phyloP scores from a whole-genome alignment of 2,113 vertebrate species.

The Fulmarus glacialis region DNA sequence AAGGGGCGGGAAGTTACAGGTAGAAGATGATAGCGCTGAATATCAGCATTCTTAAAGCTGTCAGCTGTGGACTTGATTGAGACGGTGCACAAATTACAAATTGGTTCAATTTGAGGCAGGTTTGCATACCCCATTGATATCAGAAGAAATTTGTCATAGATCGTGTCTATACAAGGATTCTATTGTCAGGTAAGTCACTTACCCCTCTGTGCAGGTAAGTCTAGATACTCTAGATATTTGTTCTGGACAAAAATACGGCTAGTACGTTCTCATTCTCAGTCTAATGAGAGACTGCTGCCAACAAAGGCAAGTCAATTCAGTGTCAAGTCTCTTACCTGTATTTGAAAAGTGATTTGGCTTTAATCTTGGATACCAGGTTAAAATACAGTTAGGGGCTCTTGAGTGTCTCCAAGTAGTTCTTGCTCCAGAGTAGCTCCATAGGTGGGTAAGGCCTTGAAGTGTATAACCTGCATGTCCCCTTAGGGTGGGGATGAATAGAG shows the following conservation, averaged over 20 bases:
- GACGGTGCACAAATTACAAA: not conserved
- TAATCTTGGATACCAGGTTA: not conserved
- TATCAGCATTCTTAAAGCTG: not conserved
- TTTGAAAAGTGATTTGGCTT: not conserved
- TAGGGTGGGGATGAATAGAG: not conserved
- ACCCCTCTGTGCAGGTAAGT: not conserved
- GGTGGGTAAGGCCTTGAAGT: not conserved
- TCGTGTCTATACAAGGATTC: accelerated
- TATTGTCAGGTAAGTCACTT: not conserved
- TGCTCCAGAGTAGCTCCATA: not conserved
- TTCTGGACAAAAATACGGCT: not conserved
- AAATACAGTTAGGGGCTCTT: not conserved
- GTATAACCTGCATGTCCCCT: accelerated
- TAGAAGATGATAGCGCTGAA: not conserved
- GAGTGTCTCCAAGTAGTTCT: not conserved
- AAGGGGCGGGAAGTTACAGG: not conserved
- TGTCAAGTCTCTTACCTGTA: not conserved
- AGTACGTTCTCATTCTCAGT: not conserved
- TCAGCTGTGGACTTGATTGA: not conserved
- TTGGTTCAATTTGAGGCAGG: not conserved
- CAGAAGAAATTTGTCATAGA: not conserved
- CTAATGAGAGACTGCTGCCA: not conserved
- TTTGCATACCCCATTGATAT: not conserved
- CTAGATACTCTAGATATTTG: not conserved
- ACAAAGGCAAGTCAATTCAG: not conserved